Percentiles rank a stretch among this genome's conserved stretches.
Conservation (phyloP, 2,113 vertebrate genomes). For the Solea solea region DNA sequence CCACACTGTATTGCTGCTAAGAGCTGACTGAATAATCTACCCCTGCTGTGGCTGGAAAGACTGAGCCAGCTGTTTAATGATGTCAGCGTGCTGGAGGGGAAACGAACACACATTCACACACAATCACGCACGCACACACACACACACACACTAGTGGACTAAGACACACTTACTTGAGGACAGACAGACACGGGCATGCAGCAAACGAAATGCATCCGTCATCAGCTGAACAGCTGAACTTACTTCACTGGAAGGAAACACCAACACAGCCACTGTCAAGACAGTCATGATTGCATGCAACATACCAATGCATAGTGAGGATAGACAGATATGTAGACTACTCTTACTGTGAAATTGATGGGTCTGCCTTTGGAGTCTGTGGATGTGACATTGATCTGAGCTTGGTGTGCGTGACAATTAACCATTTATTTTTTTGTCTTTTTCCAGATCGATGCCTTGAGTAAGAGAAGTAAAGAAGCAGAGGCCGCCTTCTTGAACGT, state of each 20-base stretch:
- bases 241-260: conserved; percentile 74
- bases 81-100: conserved; percentile 77
- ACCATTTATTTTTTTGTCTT: conserved; percentile 9
- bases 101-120: conserved; percentile 52
- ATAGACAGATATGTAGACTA: conserved; percentile 58
- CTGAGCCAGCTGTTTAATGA: conserved; percentile 83
- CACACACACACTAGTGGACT: conserved; percentile 37
- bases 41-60: conserved; percentile 80
- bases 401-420: conserved; percentile 22
- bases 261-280: conserved; percentile 60
- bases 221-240: conserved; percentile 76
- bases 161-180: conserved; percentile 57
- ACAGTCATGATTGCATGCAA: conserved; percentile 50
- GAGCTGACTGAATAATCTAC: conserved; percentile 80
- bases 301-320: conserved; percentile 57
- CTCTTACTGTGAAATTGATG: conserved; percentile 53
- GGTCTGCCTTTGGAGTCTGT: conserved; percentile 30
- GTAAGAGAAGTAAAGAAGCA: conserved; percentile 99
- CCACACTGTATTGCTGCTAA: conserved; percentile 77
- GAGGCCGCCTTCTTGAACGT: conserved; percentile 99
- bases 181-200: conserved; percentile 54
- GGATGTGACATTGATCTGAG: conserved; percentile 31
- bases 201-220: conserved; percentile 72
- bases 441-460: conserved; percentile 94
- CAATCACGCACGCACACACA: conserved; percentile 8